A percentile compares a stretch with the other conserved stretches of the same genome.
Evolutionary conservation across 2,113 vertebrate species (phyloP).

Genomic region (Corythoichthys intestinalis): DNA sequence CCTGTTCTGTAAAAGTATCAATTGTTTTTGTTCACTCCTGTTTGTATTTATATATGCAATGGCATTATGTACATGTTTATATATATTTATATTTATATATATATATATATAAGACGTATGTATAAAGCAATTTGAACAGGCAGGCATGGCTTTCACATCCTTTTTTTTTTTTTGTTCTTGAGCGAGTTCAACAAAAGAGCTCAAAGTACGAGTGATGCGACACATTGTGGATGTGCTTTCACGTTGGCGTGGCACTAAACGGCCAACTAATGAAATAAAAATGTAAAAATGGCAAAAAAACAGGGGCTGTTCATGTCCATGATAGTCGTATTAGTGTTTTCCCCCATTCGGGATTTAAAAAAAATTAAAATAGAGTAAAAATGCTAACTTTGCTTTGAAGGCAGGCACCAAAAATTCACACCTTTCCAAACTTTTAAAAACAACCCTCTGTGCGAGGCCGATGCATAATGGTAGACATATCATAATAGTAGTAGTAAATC

Average conservation of each 20-base stretch:
- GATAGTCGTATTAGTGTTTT: conserved; percentile 68
- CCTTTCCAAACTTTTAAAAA: conserved; percentile 52
- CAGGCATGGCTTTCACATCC: conserved; percentile 85
- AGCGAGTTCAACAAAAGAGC: conserved; percentile 61
- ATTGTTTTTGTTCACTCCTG: conserved; percentile 72
- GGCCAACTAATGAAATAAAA: conserved; percentile 2
- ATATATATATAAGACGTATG: conserved; percentile 76
- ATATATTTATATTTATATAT: conserved; percentile 68
- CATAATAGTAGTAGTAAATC: conserved; percentile 35
- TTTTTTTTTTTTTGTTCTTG: conserved; percentile 73
- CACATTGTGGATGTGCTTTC: conserved; percentile 76
- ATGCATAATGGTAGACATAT: conserved; percentile 63
- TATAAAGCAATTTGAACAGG: conserved; percentile 85
- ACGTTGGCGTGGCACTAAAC: conserved; percentile 18
- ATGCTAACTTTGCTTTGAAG: conserved; percentile 45
- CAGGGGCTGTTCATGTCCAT: conserved; percentile 29
- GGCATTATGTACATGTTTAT: background rate
- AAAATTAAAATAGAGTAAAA: conserved; percentile 35
- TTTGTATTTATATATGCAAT: conserved; percentile 62
- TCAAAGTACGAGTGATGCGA: conserved; percentile 50
- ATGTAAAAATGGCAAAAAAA: conserved; percentile 24
- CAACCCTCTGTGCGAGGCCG: conserved; percentile 56
- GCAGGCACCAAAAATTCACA: conserved; percentile 62
- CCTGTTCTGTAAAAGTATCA: conserved; percentile 86
- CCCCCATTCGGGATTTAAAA: conserved; percentile 23